phyloP scores from a whole-genome alignment of 2,888 invertebrate species.

The Drosophila tanythrix region DNA sequence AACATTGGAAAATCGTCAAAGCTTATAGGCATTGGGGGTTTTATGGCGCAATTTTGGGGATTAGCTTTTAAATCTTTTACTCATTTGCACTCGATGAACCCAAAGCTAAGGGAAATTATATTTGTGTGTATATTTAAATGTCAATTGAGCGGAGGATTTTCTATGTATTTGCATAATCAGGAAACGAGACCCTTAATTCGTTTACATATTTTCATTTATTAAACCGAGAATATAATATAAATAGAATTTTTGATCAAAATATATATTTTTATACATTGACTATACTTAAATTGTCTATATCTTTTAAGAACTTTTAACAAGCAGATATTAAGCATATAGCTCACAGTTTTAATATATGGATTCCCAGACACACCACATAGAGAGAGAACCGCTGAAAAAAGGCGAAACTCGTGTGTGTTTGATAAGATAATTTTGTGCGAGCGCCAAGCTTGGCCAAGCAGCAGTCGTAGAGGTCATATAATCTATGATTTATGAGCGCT shows the following conservation, averaged over 20 bases:
- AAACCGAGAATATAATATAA: not conserved
- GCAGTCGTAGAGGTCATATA: slow-evolving; percentile 32
- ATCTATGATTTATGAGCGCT: slow-evolving; percentile 74
- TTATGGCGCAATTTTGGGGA: slow-evolving; percentile 12
- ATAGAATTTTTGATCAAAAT: not conserved
- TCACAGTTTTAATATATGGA: not conserved
- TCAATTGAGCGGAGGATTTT: not conserved
- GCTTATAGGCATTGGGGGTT: slow-evolving; percentile 14
- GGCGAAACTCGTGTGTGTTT: slow-evolving; percentile 11
- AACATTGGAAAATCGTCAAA: slow-evolving; percentile 33
- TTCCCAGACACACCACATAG: not conserved
- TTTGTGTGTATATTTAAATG: not conserved
- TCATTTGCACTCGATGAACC: slow-evolving; percentile 27
- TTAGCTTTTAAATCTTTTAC: slow-evolving; percentile 13
- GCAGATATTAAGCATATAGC: not conserved
- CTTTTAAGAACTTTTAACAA: not conserved
- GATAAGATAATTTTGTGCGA: slow-evolving; percentile 44
- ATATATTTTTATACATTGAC: not conserved
- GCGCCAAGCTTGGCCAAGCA: slow-evolving; percentile 7
- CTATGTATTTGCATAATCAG: not conserved
- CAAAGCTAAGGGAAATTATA: slow-evolving; percentile 8
- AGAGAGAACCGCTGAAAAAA: not conserved
- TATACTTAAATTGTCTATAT: too few relatives aligned
- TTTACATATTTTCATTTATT: not conserved
- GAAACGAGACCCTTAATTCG: not conserved